Conservation (phyloP, 1,140 invertebrate species). For the Panulirus ornatus region DNA sequence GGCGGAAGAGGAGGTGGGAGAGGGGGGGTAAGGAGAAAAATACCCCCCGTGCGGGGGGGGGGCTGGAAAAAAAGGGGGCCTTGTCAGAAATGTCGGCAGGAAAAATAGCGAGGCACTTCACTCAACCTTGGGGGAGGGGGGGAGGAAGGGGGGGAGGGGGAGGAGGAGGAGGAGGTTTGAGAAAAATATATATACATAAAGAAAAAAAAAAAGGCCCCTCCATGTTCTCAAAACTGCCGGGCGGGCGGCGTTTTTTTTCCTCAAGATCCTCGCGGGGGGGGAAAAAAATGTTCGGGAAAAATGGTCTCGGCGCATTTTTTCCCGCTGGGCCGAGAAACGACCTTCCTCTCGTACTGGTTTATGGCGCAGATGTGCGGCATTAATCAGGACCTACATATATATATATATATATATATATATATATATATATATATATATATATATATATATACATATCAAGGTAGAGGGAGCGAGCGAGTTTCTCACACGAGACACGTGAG, state of each 20-base stretch:
- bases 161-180: not conserved
- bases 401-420: too few species aligned
- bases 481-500: too few species aligned
- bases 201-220: constrained; percentile 12
- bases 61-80: not conserved
- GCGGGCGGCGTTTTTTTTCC: too few species aligned
- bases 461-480: too few species aligned
- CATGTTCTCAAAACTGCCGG: too few species aligned
- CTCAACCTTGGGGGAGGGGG: not conserved
- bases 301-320: not conserved
- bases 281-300: not conserved
- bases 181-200: not conserved
- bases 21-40: not conserved
- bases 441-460: too few species aligned
- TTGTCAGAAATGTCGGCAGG: constrained; percentile 52
- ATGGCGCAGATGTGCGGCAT: too few species aligned
- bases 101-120: constrained; percentile 31
- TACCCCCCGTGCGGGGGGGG: not conserved
- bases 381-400: too few species aligned
- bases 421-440: too few species aligned
- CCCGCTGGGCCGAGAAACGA: not conserved
- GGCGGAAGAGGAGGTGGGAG: not conserved
- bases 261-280: too few species aligned
- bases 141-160: not conserved
- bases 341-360: too few species aligned